Conservation (phyloP, 2,113 vertebrate species). For the Mus musculus region GRCm39 chr14:47713501-47714000, state of each 20-base stretch:
- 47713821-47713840: neutral
- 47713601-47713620: constrained; percentile 34
- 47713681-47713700: constrained; percentile 16
- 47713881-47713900: neutral
- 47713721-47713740: neutral
- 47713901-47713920: neutral
- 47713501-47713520: neutral
- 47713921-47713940: neutral
- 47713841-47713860: neutral
- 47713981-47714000: neutral
- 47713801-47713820: neutral
- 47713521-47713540: neutral
- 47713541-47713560: constrained; percentile 22
- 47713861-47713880: neutral
- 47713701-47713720: neutral
- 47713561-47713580: constrained; percentile 17
- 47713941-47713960: neutral
- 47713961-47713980: neutral
- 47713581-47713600: neutral
- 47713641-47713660: constrained; percentile 23
- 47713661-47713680: neutral
- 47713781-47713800: neutral
- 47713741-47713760: constrained; percentile 2
- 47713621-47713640: neutral
- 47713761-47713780: neutral